These are phyloP conservation scores for Malurus elegans DNA, from an alignment of 2,113 vertebrate species.

Conservation along the genomic window DNA sequence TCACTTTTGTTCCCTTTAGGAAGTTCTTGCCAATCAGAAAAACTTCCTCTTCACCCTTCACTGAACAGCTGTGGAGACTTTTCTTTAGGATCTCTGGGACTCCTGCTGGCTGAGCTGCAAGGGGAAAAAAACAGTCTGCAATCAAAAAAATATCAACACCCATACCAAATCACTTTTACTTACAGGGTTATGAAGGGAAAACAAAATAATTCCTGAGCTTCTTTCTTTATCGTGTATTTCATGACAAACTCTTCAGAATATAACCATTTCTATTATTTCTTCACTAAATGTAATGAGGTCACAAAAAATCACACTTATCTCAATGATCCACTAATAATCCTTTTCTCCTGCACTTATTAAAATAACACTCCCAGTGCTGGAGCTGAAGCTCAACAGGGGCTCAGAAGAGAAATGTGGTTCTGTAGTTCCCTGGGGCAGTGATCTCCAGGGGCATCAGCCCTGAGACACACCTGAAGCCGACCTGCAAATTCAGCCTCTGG, in stretches of 20 bases:
- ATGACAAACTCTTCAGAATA: neutral
- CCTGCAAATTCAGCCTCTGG: neutral
- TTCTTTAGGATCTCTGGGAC: constrained; percentile 98
- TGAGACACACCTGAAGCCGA: neutral
- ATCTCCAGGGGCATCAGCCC: neutral
- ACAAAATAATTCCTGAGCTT: neutral
- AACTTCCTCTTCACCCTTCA: constrained; percentile 92
- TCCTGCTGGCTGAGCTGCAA: constrained; percentile 93
- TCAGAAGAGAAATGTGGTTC: neutral
- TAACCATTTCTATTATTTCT: neutral
- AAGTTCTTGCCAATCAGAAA: constrained; percentile 99
- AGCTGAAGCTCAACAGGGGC: neutral
- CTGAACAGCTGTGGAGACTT: constrained; percentile 92
- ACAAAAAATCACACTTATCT: neutral
- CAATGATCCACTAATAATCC: neutral
- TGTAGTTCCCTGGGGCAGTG: neutral
- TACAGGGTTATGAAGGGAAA: neutral
- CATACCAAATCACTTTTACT: neutral
- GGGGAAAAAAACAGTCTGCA: constrained; percentile 9
- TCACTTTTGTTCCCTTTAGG: constrained; percentile 97
- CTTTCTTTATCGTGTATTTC: neutral
- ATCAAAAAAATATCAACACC: neutral
- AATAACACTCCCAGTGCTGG: neutral
- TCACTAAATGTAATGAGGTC: neutral
- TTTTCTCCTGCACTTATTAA: neutral